Conservation (phyloP, 2,888 invertebrate species). For the Tuberolachnus salignus region DNA sequence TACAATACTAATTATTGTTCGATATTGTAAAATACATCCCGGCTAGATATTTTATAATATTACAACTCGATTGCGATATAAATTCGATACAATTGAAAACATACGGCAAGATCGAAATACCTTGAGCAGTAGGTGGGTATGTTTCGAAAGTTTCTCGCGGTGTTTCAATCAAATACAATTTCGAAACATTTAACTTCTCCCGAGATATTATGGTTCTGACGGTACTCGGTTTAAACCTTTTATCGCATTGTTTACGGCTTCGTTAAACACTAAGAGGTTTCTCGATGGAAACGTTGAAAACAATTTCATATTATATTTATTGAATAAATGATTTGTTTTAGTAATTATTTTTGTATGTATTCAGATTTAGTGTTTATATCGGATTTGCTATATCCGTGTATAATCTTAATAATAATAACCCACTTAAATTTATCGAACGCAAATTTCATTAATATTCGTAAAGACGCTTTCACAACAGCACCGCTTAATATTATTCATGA, state of each 20-base stretch:
- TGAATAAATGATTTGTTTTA: neutral
- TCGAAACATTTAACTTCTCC: neutral
- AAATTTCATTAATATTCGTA: neutral
- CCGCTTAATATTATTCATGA: no score
- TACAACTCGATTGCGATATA: no score
- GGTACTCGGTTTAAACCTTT: constrained; percentile 8
- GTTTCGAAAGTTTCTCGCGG: neutral
- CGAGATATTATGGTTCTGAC: neutral
- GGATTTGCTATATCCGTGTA: neutral
- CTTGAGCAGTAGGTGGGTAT: neutral
- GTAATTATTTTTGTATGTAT: neutral
- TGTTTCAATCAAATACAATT: neutral
- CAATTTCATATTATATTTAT: neutral
- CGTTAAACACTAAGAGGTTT: neutral
- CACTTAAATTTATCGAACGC: neutral
- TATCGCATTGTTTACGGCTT: constrained; percentile 3
- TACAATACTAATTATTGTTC: no score
- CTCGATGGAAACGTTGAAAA: neutral
- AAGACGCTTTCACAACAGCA: no score
- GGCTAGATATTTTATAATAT: no score
- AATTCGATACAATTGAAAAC: no score
- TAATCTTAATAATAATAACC: neutral
- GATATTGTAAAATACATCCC: no score
- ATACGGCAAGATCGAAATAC: neutral
- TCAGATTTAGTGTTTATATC: neutral